Percentiles rank a stretch among this genome's conserved stretches.
These are phyloP conservation scores for Gymnodraco acuticeps DNA, from an alignment of 2,797 vertebrate species.

Conservation along the genomic window DNA sequence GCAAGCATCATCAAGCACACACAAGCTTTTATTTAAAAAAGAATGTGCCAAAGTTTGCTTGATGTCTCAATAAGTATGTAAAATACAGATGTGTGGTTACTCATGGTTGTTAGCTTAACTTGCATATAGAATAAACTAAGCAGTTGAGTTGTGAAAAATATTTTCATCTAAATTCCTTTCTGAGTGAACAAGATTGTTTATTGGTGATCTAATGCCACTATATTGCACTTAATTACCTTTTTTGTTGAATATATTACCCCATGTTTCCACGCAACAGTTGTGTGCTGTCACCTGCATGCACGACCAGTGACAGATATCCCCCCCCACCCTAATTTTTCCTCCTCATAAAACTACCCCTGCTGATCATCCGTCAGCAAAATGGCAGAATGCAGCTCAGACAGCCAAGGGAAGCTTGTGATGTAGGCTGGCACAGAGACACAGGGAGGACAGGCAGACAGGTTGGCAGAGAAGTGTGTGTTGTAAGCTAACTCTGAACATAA, in stretches of 20 bases:
- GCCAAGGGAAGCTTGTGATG: constrained; percentile 38
- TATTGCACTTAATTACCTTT: constrained; percentile 27
- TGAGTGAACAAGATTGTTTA: not conserved
- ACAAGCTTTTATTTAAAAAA: not conserved
- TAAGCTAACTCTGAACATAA: constrained; percentile 35
- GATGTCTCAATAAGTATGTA: not conserved
- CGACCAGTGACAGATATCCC: constrained; percentile 50
- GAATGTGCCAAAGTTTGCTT: not conserved
- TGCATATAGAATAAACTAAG: not conserved
- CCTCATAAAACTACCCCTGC: constrained; percentile 22
- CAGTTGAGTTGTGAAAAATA: not conserved
- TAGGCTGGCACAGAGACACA: constrained; percentile 35
- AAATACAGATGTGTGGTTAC: constrained; percentile 6
- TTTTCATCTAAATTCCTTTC: not conserved
- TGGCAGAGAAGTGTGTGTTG: constrained; percentile 37
- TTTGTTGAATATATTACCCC: constrained; percentile 23
- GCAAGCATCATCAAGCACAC: constrained; percentile 6
- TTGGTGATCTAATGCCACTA: not conserved
- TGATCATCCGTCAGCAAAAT: constrained; percentile 51
- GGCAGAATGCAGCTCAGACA: constrained; percentile 46
- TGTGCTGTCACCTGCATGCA: constrained; percentile 25
- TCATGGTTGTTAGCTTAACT: not conserved
- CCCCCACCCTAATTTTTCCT: not conserved
- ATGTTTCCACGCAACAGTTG: constrained; percentile 16
- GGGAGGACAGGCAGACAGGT: constrained; percentile 52